Base-by-base conservation (phyloP, 2,113 vertebrate genomes). In the Tautogolabrus adspersus region DNA sequence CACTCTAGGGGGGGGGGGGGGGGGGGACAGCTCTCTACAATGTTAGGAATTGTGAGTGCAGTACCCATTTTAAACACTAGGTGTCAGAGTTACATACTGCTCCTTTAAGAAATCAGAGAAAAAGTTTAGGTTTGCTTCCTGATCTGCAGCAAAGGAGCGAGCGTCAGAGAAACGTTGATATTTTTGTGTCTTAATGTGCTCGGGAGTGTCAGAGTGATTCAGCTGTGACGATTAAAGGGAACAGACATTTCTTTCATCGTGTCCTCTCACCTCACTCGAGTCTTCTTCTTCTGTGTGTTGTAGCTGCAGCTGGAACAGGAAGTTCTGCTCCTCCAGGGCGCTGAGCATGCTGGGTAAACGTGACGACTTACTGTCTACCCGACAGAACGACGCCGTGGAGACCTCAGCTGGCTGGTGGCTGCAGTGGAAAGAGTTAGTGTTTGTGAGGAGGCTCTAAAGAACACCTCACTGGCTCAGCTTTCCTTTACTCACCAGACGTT, bases 401-500 rank as follows among this genome's bases (percentile, higher is more conserved):
- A 97, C 91, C 75, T 97, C 96, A 0, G 96, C 96, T 0, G 96
- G 96, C 72, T 96, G 95, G 85, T 97, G 96, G 94, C 96, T 97
- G 49, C 30, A 65, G 34, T 12, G 8, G 26, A 40, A 64, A 19
- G 5, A 3, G 23, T 55, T 19, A 70, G 3, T 54, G 9, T 30
- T 61, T 44, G 59, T 23, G 23, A 23, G 46, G 22, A 8, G 30
- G 34, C 8, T 13, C 34, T 59, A 37, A 52, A 55, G 22, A 11
- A 55, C 21, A 63, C 34, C n/a, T 34, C 63, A 37, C 19, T 52
- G 18, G 46, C 0, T 0, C 9, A 21, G 18, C 6, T 15, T 10
- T 23, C 5, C 15, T 64, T 11, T 21, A 54, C 95, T 88, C 86
- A 97, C 96, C 96, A 97, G 68, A 97, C 95, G 18, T 95, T 96